Conservation (phyloP, 2,797 vertebrate genomes). For the Rhadinocentrus ornatus region DNA sequence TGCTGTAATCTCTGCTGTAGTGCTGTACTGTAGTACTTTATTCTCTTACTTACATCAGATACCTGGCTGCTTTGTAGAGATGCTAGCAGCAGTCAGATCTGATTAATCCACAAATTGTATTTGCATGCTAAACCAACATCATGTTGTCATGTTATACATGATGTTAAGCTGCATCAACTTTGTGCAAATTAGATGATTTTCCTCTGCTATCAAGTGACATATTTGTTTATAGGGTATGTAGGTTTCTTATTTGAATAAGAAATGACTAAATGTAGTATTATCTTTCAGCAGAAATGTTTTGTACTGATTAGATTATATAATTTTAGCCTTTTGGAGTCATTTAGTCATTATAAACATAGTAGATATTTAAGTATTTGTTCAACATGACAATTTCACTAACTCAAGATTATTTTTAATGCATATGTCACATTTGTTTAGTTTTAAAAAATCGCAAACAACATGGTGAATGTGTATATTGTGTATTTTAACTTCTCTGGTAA, state of each 20-base stretch:
- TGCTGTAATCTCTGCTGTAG: conserved; percentile 67
- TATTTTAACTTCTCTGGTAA: background rate
- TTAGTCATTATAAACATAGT: background rate
- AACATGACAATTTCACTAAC: background rate
- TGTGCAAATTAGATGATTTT: conserved; percentile 7
- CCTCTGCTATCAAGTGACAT: background rate
- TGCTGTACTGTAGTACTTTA: background rate
- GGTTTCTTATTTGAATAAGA: background rate
- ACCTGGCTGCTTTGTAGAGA: conserved; percentile 8
- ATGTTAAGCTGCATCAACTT: background rate
- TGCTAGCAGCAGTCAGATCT: background rate
- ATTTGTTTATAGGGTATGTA: background rate
- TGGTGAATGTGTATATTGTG: background rate
- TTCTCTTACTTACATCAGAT: conserved; percentile 26
- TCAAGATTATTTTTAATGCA: background rate
- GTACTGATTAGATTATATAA: background rate
- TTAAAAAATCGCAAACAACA: too few relatives aligned
- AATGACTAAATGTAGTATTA: background rate
- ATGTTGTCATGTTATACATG: background rate
- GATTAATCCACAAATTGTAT: conserved; percentile 4
- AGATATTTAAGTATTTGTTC: background rate
- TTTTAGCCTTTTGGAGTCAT: background rate
- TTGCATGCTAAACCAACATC: conserved; percentile 7
- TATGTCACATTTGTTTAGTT: background rate
- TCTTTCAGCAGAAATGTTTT: background rate